Conservation (phyloP, 2,113 vertebrate genomes). For the Ochotona princeps region DNA sequence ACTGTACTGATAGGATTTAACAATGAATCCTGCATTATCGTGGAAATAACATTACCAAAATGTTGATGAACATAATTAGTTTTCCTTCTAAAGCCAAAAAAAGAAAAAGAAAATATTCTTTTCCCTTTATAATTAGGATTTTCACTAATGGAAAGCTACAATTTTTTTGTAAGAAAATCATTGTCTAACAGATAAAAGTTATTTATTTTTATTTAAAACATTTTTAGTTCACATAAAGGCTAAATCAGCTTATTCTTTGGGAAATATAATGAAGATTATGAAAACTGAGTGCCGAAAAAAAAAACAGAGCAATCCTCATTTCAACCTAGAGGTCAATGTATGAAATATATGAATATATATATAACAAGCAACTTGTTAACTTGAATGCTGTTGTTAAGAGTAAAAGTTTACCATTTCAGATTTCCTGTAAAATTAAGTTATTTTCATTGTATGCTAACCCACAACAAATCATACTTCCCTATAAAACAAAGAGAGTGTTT, state of each 20-base stretch:
- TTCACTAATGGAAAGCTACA: conserved; percentile 25
- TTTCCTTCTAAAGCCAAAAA: conserved; percentile 54
- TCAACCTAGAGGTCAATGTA: conserved; percentile 48
- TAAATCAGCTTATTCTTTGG: conserved; percentile 75
- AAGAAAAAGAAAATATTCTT: background rate
- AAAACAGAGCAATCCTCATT: conserved; percentile 60
- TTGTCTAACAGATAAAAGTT: conserved; percentile 56
- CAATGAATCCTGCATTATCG: conserved; percentile 44
- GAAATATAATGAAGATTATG: conserved; percentile 54
- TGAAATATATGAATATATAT: conserved; percentile 55
- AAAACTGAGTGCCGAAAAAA: conserved; percentile 71
- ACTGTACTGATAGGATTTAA: conserved; percentile 45
- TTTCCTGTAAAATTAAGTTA: background rate
- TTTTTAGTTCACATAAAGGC: conserved; percentile 72
- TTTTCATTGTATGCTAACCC: background rate
- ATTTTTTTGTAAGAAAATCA: conserved; percentile 64
- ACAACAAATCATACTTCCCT: background rate
- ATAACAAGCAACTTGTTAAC: background rate
- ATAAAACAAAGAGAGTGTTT: conserved; percentile 32
- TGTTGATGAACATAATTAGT: conserved; percentile 40
- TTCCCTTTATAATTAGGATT: background rate
- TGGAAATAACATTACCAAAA: conserved; percentile 30
- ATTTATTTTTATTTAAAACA: conserved; percentile 79
- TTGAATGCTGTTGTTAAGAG: background rate
- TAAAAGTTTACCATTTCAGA: background rate